Evolutionary conservation across 2,888 invertebrate species (phyloP), one percentile per base, ranked within the genome.

Genomic region (Julus scandinavius): DNA sequence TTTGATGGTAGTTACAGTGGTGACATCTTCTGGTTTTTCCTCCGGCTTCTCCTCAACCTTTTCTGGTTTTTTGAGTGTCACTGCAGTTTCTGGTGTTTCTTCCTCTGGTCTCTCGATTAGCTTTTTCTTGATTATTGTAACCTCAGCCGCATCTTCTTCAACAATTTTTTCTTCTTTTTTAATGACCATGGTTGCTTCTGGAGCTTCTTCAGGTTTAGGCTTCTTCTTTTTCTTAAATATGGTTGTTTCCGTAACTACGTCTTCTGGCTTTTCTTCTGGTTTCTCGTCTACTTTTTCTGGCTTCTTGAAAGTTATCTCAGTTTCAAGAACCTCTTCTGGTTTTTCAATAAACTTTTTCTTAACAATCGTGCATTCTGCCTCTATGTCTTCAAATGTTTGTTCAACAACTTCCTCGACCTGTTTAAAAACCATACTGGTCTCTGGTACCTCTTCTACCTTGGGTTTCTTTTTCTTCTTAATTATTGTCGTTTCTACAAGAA

Each of bases 131-230:
- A 45, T 86, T 45, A 86, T 63, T 86, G 63, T 63, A 17, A 72
- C 93, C 92, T 95, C 95, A 91, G 95, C 94, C 85, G 94, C 91
- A 40, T 92, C 92, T 88, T 93, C 93, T 50, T 88, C 83, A 11
- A 41, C 87, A 83, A 58, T 41, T 38, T 88, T 87, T 17, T 87
- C 87, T 29, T 58, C 5, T 41, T 87, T 89, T 58, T 88, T 88
- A 6, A 89, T 80, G 15, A 40, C 87, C 17, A 88, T 20, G 54
- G 88, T 88, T 40, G 86, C 86, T 87, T 89, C 90, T 1, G 93
- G 88, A 17, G 83, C 20, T n/a, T 85, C 85, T 85, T 45, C 13
- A 7, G 40, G n/a, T 9, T 87, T 87, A 86, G 87, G 88, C 85
- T 87, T 85, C 85, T 89, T 89, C 11, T 89, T 89, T 6, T 87